These are phyloP conservation scores for Drosophila pseudoobscura DNA, from an alignment of 1,140 invertebrate species.

Conservation along the genomic window DNA sequence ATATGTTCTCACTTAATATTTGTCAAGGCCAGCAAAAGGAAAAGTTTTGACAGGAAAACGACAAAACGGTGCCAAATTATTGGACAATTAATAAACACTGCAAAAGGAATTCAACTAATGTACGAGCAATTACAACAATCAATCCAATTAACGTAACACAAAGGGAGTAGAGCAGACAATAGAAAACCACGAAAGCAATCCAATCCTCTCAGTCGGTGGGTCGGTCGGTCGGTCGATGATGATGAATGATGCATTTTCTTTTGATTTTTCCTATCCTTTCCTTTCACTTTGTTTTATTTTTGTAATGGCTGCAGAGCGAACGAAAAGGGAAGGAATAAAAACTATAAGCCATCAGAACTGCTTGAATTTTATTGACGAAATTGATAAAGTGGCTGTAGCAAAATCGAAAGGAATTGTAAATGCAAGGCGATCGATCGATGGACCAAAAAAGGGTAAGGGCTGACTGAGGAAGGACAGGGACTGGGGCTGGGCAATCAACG, in stretches of 20 bases:
- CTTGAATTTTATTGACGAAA: slow-evolving; percentile 57
- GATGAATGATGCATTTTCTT: slow-evolving; percentile 50
- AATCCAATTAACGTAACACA: slow-evolving; percentile 36
- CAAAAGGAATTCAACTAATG: slow-evolving; percentile 19
- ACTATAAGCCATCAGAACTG: slow-evolving; percentile 42
- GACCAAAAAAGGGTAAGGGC: background rate
- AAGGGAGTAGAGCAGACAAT: slow-evolving; percentile 26
- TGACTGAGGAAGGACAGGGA: background rate
- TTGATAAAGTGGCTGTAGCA: slow-evolving; percentile 55
- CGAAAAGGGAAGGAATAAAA: slow-evolving; percentile 14
- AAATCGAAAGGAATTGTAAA: slow-evolving; percentile 49
- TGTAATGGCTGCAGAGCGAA: slow-evolving; percentile 13
- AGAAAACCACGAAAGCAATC: slow-evolving; percentile 15
- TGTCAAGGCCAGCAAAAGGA: background rate
- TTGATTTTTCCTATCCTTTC: slow-evolving; percentile 11
- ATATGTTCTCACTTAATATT: slow-evolving; percentile 44
- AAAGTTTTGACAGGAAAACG: slow-evolving; percentile 26
- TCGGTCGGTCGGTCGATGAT: background rate
- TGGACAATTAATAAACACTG: slow-evolving; percentile 14
- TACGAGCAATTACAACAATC: slow-evolving; percentile 31
- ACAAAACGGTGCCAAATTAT: slow-evolving; percentile 18
- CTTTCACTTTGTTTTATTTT: slow-evolving; percentile 5
- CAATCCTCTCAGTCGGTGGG: background rate
- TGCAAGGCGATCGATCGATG: slow-evolving; percentile 40
- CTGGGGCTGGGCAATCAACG: slow-evolving; percentile 22